Evolutionary conservation across 1,140 invertebrate genomes (phyloP).

Genomic region (Nomia melanderi): DNA sequence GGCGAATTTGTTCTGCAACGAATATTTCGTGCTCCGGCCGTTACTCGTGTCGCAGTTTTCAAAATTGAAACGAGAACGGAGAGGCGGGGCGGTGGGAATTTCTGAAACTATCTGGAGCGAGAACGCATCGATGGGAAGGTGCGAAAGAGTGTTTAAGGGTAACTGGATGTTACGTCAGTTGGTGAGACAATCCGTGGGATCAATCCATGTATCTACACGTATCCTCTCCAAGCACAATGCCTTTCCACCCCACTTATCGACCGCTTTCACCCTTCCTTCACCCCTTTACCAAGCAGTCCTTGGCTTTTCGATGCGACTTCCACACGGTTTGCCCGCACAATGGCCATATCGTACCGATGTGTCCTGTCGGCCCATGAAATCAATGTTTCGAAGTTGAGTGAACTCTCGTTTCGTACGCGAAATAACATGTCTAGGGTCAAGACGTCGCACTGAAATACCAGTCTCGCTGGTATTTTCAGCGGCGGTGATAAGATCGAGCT

Average conservation of each 20-base stretch:
- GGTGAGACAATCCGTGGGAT: not conserved
- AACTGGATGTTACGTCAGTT: slow-evolving; percentile 3
- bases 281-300: slow-evolving; percentile 4
- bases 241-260: slow-evolving; percentile 5
- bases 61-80: too few relatives aligned
- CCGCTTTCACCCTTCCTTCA: slow-evolving; percentile 8
- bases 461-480: not conserved
- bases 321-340: not conserved
- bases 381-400: not conserved
- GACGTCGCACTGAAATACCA: not conserved
- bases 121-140: not conserved
- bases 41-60: too few relatives aligned
- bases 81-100: too few relatives aligned
- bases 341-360: not conserved
- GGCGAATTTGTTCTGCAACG: too few relatives aligned
- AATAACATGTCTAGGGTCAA: not conserved
- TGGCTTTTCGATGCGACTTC: slow-evolving; percentile 1
- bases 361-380: not conserved
- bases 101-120: not conserved
- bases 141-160: not conserved
- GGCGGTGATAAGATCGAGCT: not conserved
- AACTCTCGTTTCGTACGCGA: not conserved
- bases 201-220: not conserved
- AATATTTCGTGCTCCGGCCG: too few relatives aligned
- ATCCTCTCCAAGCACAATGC: slow-evolving; percentile 3